Conservation (phyloP, 2,113 vertebrate genomes). For the Oryctolagus cuniculus region DNA sequence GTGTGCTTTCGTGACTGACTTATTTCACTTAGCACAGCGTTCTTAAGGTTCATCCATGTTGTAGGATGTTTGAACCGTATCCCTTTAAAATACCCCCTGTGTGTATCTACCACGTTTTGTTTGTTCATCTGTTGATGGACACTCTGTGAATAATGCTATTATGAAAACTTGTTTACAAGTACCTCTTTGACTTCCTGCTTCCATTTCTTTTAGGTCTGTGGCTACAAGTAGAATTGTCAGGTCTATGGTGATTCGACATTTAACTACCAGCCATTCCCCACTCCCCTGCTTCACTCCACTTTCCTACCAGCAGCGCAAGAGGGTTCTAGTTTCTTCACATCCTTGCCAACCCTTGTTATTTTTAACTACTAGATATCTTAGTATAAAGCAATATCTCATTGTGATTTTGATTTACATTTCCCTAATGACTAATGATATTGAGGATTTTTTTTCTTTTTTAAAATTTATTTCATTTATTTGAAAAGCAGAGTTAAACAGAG, state of each 20-base stretch:
- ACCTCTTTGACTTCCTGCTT: too few relatives aligned
- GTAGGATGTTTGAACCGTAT: too few relatives aligned
- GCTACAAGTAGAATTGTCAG: not conserved
- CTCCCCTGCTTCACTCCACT: not conserved
- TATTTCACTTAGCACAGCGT: not conserved
- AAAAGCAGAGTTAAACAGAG: too few relatives aligned
- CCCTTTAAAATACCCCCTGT: too few relatives aligned
- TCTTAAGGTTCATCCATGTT: not conserved
- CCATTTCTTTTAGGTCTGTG: not conserved
- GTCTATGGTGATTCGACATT: not conserved
- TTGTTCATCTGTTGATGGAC: too few relatives aligned
- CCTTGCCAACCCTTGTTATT: not conserved
- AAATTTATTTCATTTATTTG: too few relatives aligned
- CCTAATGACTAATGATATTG: not conserved
- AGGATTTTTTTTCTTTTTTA: constrained; percentile 27
- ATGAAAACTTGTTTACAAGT: too few relatives aligned
- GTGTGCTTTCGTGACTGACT: constrained; percentile 5
- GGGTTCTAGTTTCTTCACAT: not conserved
- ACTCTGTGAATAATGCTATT: too few relatives aligned
- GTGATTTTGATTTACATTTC: not conserved
- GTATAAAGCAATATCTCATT: not conserved
- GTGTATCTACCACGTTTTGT: not conserved
- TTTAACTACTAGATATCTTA: not conserved
- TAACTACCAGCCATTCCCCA: not conserved
- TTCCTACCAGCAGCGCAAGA: not conserved